A percentile compares a stretch with the other conserved stretches of the same genome.
Conservation (phyloP, 2,797 vertebrate genomes). For the Rhabdophis nuchalis region DNA sequence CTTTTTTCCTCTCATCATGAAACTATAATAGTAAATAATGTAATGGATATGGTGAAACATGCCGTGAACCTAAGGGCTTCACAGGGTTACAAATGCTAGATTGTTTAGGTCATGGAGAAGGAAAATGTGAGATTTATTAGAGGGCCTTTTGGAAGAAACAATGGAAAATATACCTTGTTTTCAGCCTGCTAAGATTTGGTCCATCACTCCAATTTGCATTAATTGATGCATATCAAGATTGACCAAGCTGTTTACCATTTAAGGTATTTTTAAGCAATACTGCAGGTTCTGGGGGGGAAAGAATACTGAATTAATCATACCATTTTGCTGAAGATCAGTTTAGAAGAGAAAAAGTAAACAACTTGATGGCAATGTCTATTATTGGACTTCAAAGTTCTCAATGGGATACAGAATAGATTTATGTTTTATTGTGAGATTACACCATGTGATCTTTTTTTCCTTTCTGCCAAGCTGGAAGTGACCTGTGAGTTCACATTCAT, state of each 20-base stretch:
- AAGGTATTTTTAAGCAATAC: conserved; percentile 24
- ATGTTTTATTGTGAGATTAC: conserved; percentile 58
- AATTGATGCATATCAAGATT: conserved; percentile 18
- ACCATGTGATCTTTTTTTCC: conserved; percentile 50
- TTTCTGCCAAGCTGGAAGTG: conserved; percentile 59
- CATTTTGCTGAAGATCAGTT: conserved; percentile 50
- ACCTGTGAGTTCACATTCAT: conserved; percentile 53
- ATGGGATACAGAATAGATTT: conserved; percentile 61
- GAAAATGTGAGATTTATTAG: conserved; percentile 43
- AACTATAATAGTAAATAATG: neutral
- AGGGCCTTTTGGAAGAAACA: conserved; percentile 40
- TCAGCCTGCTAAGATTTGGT: conserved; percentile 23
- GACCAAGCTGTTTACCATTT: conserved; percentile 43
- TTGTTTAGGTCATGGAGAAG: conserved; percentile 42
- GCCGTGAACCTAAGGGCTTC: conserved; percentile 44
- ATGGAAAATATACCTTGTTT: conserved; percentile 44
- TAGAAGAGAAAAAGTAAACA: conserved; percentile 58
- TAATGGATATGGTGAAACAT: conserved; percentile 29
- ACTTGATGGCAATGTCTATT: conserved; percentile 58
- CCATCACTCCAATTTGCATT: conserved; percentile 16
- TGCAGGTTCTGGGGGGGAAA: conserved; percentile 31
- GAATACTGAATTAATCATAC: conserved; percentile 46
- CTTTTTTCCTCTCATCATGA: neutral
- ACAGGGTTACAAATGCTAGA: conserved; percentile 41
- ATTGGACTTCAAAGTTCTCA: conserved; percentile 56